These are phyloP conservation scores for Macquaria ambigua DNA, from an alignment of 2,113 vertebrate species.

Conservation along the genomic window DNA sequence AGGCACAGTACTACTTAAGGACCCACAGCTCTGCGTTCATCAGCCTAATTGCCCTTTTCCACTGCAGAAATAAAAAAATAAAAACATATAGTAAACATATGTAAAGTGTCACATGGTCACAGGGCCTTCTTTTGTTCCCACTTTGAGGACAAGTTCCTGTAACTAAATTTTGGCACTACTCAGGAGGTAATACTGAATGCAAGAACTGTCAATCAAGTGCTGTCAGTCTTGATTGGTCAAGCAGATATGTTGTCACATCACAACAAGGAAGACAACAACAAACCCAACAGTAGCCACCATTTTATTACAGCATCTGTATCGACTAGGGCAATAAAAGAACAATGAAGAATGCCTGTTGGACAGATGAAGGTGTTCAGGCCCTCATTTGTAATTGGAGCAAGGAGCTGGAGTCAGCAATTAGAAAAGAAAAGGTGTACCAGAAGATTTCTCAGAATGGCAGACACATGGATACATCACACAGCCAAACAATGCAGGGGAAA, in stretches of 20 bases:
- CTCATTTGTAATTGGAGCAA: not conserved
- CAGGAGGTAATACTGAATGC: not conserved
- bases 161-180: not conserved
- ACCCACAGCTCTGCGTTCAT: not conserved
- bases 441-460: not conserved
- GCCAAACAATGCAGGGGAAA: not conserved
- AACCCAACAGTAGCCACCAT: not conserved
- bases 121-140: not conserved
- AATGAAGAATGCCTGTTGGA: not conserved
- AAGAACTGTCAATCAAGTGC: not conserved
- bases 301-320: not conserved
- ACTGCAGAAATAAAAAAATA: not conserved
- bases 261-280: not conserved
- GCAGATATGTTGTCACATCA: constrained; percentile 8
- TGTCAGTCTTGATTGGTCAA: constrained; percentile 22
- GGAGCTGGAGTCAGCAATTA: not conserved
- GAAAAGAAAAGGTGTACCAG: not conserved
- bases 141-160: not conserved
- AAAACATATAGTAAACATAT: too few species aligned
- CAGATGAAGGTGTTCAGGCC: not conserved
- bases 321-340: not conserved
- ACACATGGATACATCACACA: not conserved
- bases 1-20: not conserved
- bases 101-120: not conserved
- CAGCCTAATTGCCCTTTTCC: not conserved